These are phyloP conservation scores for Pachyramphus minor DNA, from an alignment of 2,113 vertebrate species.

Conservation along the genomic window DNA sequence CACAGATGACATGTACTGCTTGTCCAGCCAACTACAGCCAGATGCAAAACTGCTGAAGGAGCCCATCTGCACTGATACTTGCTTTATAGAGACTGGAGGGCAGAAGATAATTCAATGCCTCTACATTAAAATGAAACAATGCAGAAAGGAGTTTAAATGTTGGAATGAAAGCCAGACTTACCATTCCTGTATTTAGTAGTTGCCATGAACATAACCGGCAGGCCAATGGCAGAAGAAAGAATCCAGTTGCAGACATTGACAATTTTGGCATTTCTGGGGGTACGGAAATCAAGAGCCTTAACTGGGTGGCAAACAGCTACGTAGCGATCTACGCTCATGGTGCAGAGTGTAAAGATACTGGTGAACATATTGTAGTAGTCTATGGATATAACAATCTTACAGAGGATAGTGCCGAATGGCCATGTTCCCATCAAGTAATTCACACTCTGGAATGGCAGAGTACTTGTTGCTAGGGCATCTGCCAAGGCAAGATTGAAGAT, in stretches of 20 bases:
- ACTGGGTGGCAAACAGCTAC: slow-evolving; percentile 96
- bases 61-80: neutral
- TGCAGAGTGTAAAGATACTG: slow-evolving; percentile 97
- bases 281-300: slow-evolving; percentile 96
- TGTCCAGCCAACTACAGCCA: neutral
- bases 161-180: slow-evolving; percentile 48
- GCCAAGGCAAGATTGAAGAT: slow-evolving; percentile 98
- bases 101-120: neutral
- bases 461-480: slow-evolving; percentile 94
- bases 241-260: slow-evolving; percentile 99
- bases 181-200: slow-evolving; percentile 81
- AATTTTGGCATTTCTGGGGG: slow-evolving; percentile 95
- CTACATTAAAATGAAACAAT: neutral
- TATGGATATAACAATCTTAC: slow-evolving; percentile 95
- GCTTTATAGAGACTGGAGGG: neutral
- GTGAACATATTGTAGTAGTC: slow-evolving; percentile 99
- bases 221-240: slow-evolving; percentile 94
- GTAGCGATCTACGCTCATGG: slow-evolving; percentile 98
- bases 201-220: slow-evolving; percentile 98
- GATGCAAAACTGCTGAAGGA: neutral
- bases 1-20: neutral
- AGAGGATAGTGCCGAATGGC: slow-evolving; percentile 92
- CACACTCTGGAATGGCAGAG: slow-evolving; percentile 95
- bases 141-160: neutral
- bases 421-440: slow-evolving; percentile 98